phyloP scores from a whole-genome alignment of 2,113 vertebrate species.

The Bombycilla garrulus region DNA sequence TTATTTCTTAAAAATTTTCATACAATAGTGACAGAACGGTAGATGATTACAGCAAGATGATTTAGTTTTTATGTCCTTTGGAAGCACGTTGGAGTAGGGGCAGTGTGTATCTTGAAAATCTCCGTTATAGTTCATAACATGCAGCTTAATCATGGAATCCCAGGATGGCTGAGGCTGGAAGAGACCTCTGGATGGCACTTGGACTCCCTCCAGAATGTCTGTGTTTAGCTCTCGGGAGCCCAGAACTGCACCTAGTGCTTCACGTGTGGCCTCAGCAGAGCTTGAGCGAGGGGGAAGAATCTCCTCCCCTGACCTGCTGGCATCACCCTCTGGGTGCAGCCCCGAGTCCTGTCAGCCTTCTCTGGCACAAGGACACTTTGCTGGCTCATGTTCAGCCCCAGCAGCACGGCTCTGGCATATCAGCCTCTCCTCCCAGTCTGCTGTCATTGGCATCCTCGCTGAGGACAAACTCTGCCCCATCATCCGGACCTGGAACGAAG shows the following conservation, averaged over 20 bases:
- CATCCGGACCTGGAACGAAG: neutral
- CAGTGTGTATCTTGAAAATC: neutral
- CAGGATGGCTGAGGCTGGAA: neutral
- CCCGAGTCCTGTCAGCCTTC: neutral
- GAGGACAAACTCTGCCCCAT: neutral
- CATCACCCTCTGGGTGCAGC: neutral
- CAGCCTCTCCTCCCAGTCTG: neutral
- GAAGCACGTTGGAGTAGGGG: neutral
- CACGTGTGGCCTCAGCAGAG: accelerated
- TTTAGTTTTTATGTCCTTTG: neutral
- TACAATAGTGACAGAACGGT: neutral
- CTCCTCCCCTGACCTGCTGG: neutral
- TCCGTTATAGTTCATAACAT: neutral
- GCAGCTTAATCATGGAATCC: neutral
- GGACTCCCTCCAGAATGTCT: neutral
- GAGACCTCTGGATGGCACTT: neutral
- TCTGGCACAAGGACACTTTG: neutral
- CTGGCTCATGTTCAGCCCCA: neutral
- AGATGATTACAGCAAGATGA: neutral
- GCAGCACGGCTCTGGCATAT: accelerated
- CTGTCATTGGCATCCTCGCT: accelerated
- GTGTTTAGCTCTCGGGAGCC: neutral
- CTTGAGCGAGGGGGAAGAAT: neutral
- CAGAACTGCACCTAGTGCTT: neutral
- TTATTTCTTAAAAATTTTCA: neutral